phyloP scores from a whole-genome alignment of 2,113 vertebrate species.

The Clarias magur region DNA sequence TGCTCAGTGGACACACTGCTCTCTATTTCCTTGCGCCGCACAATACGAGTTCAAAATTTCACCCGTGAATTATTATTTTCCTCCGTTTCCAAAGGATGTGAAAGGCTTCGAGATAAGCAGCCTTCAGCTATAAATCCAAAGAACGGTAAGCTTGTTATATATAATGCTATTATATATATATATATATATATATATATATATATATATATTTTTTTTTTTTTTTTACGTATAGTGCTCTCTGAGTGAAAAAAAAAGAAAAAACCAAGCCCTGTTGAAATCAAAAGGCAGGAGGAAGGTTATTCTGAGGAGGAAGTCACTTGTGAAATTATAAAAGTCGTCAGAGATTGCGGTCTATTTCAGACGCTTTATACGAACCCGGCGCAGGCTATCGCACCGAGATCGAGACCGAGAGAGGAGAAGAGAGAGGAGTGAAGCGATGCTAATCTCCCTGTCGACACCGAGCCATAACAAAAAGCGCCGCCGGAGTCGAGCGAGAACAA shows the following conservation, averaged over 20 bases:
- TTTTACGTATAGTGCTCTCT: slow-evolving; percentile 73
- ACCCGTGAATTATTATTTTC: slow-evolving; percentile 67
- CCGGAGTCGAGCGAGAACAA: too few species aligned
- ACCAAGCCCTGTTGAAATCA: slow-evolving; percentile 70
- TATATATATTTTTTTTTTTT: not conserved
- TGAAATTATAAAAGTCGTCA: slow-evolving; percentile 76
- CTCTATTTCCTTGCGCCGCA: slow-evolving; percentile 26
- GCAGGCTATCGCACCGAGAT: slow-evolving; percentile 65
- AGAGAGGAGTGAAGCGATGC: slow-evolving; percentile 60
- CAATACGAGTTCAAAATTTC: slow-evolving; percentile 58
- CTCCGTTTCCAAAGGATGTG: slow-evolving; percentile 63
- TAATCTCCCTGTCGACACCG: slow-evolving; percentile 64
- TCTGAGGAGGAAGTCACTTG: slow-evolving; percentile 77
- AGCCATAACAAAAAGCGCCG: slow-evolving; percentile 62
- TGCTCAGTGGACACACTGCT: not conserved
- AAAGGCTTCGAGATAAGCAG: slow-evolving; percentile 75
- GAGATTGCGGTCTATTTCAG: slow-evolving; percentile 63
- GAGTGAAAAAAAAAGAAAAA: slow-evolving; percentile 69
- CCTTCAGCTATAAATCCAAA: slow-evolving; percentile 72
- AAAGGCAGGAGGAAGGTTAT: slow-evolving; percentile 74
- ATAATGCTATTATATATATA: not conserved
- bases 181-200: not conserved
- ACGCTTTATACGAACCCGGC: slow-evolving; percentile 63
- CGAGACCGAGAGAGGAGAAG: slow-evolving; percentile 48
- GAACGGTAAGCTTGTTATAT: slow-evolving; percentile 70